Conservation (phyloP, 2,113 vertebrate species). For the Garra rufa region DNA sequence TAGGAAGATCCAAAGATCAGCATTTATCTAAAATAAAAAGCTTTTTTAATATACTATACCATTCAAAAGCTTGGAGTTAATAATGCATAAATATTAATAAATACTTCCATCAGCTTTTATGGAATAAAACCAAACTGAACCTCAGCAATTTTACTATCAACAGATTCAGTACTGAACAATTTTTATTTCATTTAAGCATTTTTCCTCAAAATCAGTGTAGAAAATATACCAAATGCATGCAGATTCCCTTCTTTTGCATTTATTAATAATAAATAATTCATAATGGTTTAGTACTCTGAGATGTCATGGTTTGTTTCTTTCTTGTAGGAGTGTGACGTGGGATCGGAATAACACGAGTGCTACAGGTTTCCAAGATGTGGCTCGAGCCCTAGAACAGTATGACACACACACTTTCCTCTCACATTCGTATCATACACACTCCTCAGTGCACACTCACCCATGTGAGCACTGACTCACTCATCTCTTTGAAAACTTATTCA, state of each 20-base stretch:
- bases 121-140: background rate
- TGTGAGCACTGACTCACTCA: slow-evolving; percentile 12
- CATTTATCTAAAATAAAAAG: too few relatives aligned
- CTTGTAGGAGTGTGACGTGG: slow-evolving; percentile 86
- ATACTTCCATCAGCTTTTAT: background rate
- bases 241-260: background rate
- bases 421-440: slow-evolving; percentile 1
- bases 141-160: too few relatives aligned
- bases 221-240: background rate
- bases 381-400: slow-evolving; percentile 90
- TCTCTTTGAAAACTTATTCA: background rate
- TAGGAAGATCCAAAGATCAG: too few relatives aligned
- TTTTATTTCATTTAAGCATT: too few relatives aligned
- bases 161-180: background rate
- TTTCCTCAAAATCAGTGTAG: background rate
- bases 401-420: slow-evolving; percentile 55
- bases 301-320: slow-evolving; percentile 41
- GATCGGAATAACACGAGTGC: slow-evolving; percentile 89
- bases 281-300: background rate
- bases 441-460: background rate
- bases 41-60: too few relatives aligned
- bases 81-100: background rate
- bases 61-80: background rate
- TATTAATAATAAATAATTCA: background rate
- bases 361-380: slow-evolving; percentile 88